Conservation (phyloP, 2,888 invertebrate genomes). For the Tetramorium bicarinatum region DNA sequence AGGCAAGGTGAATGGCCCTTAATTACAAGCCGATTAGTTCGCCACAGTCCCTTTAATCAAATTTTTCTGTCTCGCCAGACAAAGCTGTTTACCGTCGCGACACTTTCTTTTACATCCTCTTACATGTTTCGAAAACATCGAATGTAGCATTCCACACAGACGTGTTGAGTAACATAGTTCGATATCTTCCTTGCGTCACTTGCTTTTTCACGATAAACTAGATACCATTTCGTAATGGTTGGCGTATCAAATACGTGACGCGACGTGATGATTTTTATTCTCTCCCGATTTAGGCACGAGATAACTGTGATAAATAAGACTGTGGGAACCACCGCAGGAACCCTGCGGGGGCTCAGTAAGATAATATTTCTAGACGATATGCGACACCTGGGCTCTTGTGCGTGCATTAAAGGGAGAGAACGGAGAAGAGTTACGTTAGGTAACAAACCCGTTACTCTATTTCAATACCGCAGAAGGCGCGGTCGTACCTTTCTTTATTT, state of each 20-base stretch:
- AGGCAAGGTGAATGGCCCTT: conserved; percentile 67
- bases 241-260: conserved; percentile 3
- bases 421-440: conserved; percentile 70
- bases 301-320: conserved; percentile 54
- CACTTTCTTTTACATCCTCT: conserved; percentile 5
- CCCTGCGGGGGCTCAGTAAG: conserved; percentile 72
- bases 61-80: conserved; percentile 66
- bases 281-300: conserved; percentile 25
- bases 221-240: conserved; percentile 9
- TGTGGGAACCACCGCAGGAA: conserved; percentile 71
- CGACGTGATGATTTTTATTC: conserved; percentile 50
- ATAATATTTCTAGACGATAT: conserved; percentile 75
- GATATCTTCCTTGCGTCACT: neutral
- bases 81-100: conserved; percentile 26
- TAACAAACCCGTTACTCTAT: conserved; percentile 74
- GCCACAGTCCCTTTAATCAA: conserved; percentile 74
- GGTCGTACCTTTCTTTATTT: conserved; percentile 63
- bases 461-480: conserved; percentile 78
- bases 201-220: conserved; percentile 3
- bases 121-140: neutral
- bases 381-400: conserved; percentile 72
- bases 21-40: conserved; percentile 81
- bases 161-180: neutral
- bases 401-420: conserved; percentile 45
- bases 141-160: neutral